Base-by-base conservation (phyloP, 2,113 vertebrate genomes). In the Alces alces region DNA sequence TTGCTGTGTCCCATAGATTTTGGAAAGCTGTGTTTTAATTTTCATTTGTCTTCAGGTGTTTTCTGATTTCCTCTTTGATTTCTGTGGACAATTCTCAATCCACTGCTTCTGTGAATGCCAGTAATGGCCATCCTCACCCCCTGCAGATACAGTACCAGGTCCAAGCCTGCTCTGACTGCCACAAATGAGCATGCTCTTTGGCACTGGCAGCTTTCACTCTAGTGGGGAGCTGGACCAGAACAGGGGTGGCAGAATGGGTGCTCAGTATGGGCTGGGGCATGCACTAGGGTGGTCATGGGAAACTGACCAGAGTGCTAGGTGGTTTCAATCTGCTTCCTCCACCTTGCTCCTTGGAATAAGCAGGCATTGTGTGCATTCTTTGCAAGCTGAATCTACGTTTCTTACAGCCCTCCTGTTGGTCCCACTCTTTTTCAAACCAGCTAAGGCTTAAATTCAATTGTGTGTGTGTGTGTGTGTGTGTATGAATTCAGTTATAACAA, bases 41-140 rank as follows among this genome's bases (percentile, higher is more conserved):
- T 52, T 52, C 30, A 54, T n/a, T 80, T n/a, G 50, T n/a, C 19
- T n/a, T 25, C 21, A 82, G 79, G 79, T n/a, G 1, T 82, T 82
- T 82, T 82, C 79, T 82, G 79, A 82, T 7, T 82, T 82, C 79
- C 19, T n/a, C 30, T 52, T 82, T 82, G 30, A 82, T 82, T 82
- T 54, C 33, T 54, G 33, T 30, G 47, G 50, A 23, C 11, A 82
- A n/a, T 12, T 82, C 50, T 33, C 50, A 36, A 54, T 82, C 79
- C 47, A 25, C 50, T 54, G 33, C 30, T 52, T 82, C 50, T 36
- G 33, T 82, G 50, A 54, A 11, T 54, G 50, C 10, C 33, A n/a
- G 30, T n/a, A 82, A 54, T 82, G 79, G 50, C 47, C 19, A 23
- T 21, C 79, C 33, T 82, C 50, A 54, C 50, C 79, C 11, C 19